phyloP scores from a whole-genome alignment of 2,888 invertebrate genomes.

The Campaea margaritaria region DNA sequence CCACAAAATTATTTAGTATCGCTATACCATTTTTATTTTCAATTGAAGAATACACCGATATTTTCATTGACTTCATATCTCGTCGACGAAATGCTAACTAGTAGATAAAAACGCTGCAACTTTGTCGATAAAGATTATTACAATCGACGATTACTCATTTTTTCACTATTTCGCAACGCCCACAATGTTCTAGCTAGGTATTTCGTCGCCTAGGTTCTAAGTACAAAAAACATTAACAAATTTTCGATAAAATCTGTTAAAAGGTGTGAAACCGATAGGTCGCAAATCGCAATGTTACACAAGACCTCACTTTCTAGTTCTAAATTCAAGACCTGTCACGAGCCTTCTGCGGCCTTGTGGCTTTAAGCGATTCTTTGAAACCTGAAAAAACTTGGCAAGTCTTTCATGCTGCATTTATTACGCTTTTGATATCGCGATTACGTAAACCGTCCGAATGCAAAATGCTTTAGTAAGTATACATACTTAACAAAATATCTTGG shows the following conservation, averaged over 20 bases:
- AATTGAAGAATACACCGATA: too few species aligned
- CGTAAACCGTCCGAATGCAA: constrained; percentile 9
- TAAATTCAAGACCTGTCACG: constrained; percentile 61
- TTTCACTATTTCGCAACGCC: constrained; percentile 26
- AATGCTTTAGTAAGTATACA: constrained; percentile 10
- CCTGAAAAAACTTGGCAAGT: constrained; percentile 29
- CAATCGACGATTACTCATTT: constrained; percentile 24
- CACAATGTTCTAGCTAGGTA: constrained; percentile 17
- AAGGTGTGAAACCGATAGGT: constrained; percentile 55
- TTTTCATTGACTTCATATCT: too few species aligned
- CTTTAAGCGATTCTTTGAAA: constrained; percentile 39
- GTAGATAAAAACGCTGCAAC: constrained; percentile 19
- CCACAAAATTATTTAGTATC: too few species aligned
- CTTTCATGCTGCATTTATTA: constrained; percentile 29
- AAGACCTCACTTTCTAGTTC: constrained; percentile 66
- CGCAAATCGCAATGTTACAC: constrained; percentile 53
- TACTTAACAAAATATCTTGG: constrained; percentile 1
- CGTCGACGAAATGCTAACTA: too few species aligned
- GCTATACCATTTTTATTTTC: too few species aligned
- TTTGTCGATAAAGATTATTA: constrained; percentile 21
- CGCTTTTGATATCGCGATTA: constrained; percentile 27
- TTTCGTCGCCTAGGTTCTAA: constrained; percentile 38
- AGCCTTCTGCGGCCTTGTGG: constrained; percentile 60
- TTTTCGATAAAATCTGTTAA: constrained; percentile 47
- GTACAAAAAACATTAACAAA: constrained; percentile 45